These are phyloP conservation scores for Hydrocynus forskahlii DNA, from an alignment of 2,797 vertebrate species.

Conservation along the genomic window DNA sequence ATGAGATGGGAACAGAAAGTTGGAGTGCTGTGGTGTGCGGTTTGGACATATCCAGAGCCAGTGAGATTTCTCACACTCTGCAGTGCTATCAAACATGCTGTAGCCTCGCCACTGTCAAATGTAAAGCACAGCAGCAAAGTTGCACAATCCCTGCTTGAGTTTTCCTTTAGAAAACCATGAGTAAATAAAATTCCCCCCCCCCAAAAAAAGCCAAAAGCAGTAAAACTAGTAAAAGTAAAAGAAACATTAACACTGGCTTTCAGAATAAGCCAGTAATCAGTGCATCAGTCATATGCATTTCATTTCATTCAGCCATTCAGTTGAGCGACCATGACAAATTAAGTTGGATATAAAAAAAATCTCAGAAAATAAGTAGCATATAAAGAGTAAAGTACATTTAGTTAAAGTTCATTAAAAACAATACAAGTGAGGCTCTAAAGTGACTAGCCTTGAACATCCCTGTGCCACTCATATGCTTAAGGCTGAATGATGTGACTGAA, in stretches of 20 bases:
- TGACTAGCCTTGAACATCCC: slow-evolving; percentile 51
- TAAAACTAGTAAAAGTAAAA: slow-evolving; percentile 39
- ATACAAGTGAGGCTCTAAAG: slow-evolving; percentile 47
- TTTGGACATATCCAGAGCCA: slow-evolving; percentile 18
- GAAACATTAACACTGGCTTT: slow-evolving; percentile 43
- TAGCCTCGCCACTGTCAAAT: slow-evolving; percentile 28
- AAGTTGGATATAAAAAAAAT: slow-evolving; percentile 47
- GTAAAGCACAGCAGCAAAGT: slow-evolving; percentile 27
- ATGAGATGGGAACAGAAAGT: neutral
- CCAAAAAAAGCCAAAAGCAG: slow-evolving; percentile 25
- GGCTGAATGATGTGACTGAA: slow-evolving; percentile 53
- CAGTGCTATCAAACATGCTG: slow-evolving; percentile 25
- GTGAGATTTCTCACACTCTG: slow-evolving; percentile 17
- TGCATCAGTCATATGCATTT: slow-evolving; percentile 51
- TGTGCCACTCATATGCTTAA: slow-evolving; percentile 55
- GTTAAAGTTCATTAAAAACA: slow-evolving; percentile 29
- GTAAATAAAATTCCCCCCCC: neutral
- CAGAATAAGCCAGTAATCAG: slow-evolving; percentile 50
- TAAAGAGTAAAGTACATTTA: slow-evolving; percentile 46
- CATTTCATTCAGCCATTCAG: slow-evolving; percentile 31
- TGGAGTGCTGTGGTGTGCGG: slow-evolving; percentile 3
- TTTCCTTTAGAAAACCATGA: neutral
- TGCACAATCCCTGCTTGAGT: slow-evolving; percentile 26
- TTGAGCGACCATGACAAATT: slow-evolving; percentile 31
- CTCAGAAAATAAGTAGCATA: slow-evolving; percentile 46